phyloP scores from a whole-genome alignment of 2,888 invertebrate genomes.

The Bursaphelenchus okinawaensis region DNA sequence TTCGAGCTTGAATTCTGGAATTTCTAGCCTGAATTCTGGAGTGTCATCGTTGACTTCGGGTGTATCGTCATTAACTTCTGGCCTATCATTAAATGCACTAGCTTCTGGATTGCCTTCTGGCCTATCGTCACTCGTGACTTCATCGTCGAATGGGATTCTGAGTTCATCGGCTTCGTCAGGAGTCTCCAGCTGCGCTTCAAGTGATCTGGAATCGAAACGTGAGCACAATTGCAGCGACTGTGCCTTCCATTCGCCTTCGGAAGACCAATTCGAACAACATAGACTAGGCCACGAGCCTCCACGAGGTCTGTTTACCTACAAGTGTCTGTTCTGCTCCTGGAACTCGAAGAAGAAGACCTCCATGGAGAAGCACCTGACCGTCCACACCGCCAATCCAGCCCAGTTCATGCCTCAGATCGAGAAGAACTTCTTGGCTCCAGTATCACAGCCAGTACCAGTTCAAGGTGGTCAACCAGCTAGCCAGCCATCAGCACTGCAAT shows the following conservation, averaged over 20 bases:
- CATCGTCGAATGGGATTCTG: too few species aligned
- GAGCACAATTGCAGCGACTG: conserved; percentile 24
- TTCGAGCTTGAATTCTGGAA: not conserved
- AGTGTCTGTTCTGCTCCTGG: conserved; percentile 38
- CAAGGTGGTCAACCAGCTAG: too few species aligned
- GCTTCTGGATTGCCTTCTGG: too few species aligned
- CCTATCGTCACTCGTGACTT: too few species aligned
- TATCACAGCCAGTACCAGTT: not conserved
- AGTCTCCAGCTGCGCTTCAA: not conserved
- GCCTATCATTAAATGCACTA: too few species aligned
- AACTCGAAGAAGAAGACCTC: conserved; percentile 25
- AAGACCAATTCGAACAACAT: conserved; percentile 23
- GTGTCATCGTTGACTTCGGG: too few species aligned
- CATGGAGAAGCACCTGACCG: conserved; percentile 27
- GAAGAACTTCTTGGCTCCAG: conserved; percentile 24
- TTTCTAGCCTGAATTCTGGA: too few species aligned
- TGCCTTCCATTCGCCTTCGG: conserved; percentile 20
- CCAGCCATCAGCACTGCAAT: not conserved
- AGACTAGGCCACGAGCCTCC: conserved; percentile 25
- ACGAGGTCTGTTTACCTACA: conserved; percentile 31
- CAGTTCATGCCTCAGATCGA: conserved; percentile 31
- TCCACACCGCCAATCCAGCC: conserved; percentile 34
- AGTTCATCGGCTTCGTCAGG: not conserved
- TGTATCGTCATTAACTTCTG: too few species aligned
- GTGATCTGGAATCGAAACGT: not conserved